Conservation (phyloP, 2,113 vertebrate species). For the Tricholaema leucomelas region DNA sequence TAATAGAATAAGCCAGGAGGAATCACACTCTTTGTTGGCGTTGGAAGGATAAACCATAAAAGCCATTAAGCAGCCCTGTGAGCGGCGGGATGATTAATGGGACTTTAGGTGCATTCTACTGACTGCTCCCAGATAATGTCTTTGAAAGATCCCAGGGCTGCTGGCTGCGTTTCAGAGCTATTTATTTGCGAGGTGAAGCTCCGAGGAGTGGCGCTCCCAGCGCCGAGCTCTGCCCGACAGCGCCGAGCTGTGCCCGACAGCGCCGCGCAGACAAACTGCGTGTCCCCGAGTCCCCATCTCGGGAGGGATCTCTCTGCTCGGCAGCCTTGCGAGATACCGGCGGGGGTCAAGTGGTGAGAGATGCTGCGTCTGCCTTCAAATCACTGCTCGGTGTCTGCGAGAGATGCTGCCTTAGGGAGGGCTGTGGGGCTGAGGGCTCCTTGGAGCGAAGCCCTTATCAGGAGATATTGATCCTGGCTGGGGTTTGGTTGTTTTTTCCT, state of each 20-base stretch:
- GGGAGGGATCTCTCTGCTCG: background rate
- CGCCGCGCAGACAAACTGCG: conserved; percentile 45
- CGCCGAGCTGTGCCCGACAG: conserved; percentile 44
- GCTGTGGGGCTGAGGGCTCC: background rate
- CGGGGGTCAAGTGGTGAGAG: conserved; percentile 26
- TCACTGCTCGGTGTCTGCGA: background rate
- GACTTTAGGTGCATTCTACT: conserved; percentile 69
- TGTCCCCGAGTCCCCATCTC: conserved; percentile 43
- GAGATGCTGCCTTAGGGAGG: background rate
- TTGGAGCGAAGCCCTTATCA: background rate
- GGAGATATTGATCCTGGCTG: background rate
- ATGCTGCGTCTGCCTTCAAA: background rate
- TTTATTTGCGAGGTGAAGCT: conserved; percentile 81
- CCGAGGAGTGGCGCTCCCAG: conserved; percentile 52
- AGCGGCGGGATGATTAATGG: conserved; percentile 79
- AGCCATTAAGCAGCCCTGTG: conserved; percentile 79
- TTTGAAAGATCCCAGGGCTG: conserved; percentile 77
- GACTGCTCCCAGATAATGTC: conserved; percentile 81
- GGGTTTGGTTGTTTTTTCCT: background rate
- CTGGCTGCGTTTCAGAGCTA: conserved; percentile 76
- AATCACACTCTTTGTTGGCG: conserved; percentile 78
- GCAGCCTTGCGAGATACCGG: background rate
- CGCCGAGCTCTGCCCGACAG: conserved; percentile 14
- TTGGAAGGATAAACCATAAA: conserved; percentile 82
- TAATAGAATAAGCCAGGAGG: conserved; percentile 81